phyloP scores from a whole-genome alignment of 2,113 vertebrate genomes.

The Suricata suricatta region DNA sequence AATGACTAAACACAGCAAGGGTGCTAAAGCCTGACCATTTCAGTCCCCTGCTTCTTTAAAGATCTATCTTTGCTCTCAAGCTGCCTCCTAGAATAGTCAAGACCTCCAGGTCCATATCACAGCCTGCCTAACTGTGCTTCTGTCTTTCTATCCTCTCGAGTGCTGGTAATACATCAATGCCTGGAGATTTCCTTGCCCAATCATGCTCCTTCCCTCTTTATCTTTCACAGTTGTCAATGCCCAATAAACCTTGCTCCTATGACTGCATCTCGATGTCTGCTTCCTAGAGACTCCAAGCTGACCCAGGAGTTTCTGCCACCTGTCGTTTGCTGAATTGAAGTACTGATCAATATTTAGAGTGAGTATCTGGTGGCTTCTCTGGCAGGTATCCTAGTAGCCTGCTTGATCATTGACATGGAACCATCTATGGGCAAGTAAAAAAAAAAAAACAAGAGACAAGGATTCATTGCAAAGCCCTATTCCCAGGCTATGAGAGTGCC shows the following conservation, averaged over 20 bases:
- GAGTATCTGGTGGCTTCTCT: background rate
- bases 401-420: background rate
- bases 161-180: background rate
- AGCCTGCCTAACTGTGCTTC: background rate
- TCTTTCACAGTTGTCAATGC: background rate
- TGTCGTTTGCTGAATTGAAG: background rate
- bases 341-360: background rate
- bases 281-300: background rate
- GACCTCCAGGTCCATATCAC: background rate
- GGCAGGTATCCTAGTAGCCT: background rate
- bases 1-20: background rate
- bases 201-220: background rate
- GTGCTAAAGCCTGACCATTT: background rate
- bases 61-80: background rate
- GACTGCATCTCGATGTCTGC: background rate
- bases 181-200: background rate
- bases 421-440: background rate
- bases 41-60: background rate
- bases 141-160: background rate
- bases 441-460: background rate
- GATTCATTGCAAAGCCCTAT: background rate
- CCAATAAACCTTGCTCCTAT: background rate
- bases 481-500: background rate
- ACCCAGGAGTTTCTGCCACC: background rate
- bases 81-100: background rate